Evolutionary conservation across 2,888 invertebrate genomes (phyloP), one percentile per base, ranked within the genome.

Genomic region (Branchellion lobata): DNA sequence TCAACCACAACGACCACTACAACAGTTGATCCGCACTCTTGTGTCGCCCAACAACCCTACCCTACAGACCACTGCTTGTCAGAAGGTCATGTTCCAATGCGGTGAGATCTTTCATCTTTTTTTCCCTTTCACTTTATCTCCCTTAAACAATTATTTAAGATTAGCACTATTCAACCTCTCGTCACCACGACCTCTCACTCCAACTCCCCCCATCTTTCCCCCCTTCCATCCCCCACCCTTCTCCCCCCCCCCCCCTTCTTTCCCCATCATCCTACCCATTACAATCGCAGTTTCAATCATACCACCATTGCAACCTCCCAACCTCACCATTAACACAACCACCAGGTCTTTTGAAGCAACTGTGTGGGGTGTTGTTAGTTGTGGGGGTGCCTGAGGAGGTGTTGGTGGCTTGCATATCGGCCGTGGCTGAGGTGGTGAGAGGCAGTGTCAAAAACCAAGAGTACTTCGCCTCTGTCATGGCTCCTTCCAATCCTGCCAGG

Each of bases 331-430:
- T n/a, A n/a, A n/a, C n/a, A n/a, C n/a, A n/a, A n/a, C n/a, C n/a
- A n/a, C n/a, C 83, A 89, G 89, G 89, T 2, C 88, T 96, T 73
- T 88, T 96, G 31, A 91, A 92, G 85, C 91, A 92, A 1, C 88
- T 99, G 18, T 96, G 96, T 85, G 92, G 92, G 83, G 94, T 97
- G 82, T 88, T 99, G 68, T 95, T 99, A 94, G 94, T 96, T 0
- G 94, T 93, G 86, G 97, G 97, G 0, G 95, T 98, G 0, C 97
- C 98, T 0, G 95, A 95, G 0, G 96, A 98, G 86, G 94, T 98
- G 74, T 89, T 98, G 71, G 95, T 96, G 0, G 97, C 97, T 90
- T 95, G 95, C 0, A 97, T 99, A 82, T 95, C 93, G 85, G 93
- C 96, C 0, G 95, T 97, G 0, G 94, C 93, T 0, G 97, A 99